A percentile compares a stretch with the other conserved stretches of the same genome.
These are phyloP conservation scores for Numenius arquata DNA, from an alignment of 2,113 vertebrate genomes.

Conservation along the genomic window DNA sequence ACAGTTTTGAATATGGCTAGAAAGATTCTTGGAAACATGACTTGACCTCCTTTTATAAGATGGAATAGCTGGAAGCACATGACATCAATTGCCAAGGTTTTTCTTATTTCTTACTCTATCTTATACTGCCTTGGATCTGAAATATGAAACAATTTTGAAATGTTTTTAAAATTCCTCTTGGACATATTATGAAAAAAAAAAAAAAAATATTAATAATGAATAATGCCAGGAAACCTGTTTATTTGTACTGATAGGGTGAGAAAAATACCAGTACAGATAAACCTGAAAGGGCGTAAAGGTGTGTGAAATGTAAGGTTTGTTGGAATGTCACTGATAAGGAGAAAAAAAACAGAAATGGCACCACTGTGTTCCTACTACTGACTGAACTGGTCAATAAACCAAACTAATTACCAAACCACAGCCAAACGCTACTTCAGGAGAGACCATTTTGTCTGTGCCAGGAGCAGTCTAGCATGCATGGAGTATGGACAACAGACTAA, in stretches of 20 bases:
- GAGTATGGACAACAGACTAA: not conserved
- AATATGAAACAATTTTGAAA: not conserved
- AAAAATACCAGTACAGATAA: not conserved
- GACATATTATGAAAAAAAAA: not conserved
- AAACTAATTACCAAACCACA: not conserved
- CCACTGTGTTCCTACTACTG: not conserved
- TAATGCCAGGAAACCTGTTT: not conserved
- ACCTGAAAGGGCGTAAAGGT: not conserved
- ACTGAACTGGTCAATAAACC: not conserved
- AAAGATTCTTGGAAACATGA: not conserved
- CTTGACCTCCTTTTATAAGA: not conserved
- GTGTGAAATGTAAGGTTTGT: not conserved
- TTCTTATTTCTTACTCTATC: not conserved
- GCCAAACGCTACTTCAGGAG: not conserved
- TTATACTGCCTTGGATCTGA: not conserved
- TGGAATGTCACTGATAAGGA: not conserved
- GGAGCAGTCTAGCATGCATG: fast-evolving
- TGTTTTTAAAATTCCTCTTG: not conserved
- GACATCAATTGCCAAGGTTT: not conserved
- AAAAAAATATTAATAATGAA: not conserved
- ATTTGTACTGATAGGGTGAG: not conserved
- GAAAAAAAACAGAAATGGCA: not conserved
- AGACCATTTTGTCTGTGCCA: not conserved
- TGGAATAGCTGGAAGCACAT: not conserved
- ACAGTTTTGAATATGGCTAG: not conserved